A percentile compares a stretch with the other conserved stretches of the same genome.
phyloP scores from a whole-genome alignment of 2,797 vertebrate species.

The Enteromius mattozi region DNA sequence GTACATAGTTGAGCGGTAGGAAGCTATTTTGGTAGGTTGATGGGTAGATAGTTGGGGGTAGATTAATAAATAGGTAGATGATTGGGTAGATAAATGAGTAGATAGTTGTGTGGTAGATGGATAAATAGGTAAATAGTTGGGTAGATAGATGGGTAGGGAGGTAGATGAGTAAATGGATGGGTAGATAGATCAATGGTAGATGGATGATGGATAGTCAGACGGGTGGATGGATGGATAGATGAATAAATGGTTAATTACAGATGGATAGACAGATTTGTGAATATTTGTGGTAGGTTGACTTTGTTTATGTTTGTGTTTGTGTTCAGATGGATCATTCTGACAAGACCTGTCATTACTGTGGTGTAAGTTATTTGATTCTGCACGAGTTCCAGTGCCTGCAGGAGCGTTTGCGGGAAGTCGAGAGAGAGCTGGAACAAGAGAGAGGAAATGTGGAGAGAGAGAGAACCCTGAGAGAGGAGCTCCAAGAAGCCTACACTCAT shows the following conservation, averaged over 20 bases:
- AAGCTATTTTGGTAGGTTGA: no score
- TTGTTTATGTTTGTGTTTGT: constrained; percentile 58
- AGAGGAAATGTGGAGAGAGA: constrained; percentile 79
- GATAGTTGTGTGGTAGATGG: no score
- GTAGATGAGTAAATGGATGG: neutral
- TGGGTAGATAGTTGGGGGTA: no score
- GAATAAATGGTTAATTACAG: no score
- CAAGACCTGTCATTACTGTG: constrained; percentile 88
- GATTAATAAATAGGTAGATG: no score
- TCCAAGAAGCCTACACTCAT: constrained; percentile 78
- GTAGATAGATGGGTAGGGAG: neutral
- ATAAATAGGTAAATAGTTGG: no score
- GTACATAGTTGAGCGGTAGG: neutral
- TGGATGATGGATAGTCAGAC: neutral
- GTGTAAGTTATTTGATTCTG: constrained; percentile 90
- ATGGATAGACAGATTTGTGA: neutral
- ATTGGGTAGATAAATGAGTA: no score
- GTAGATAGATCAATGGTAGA: neutral
- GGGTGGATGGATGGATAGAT: neutral
- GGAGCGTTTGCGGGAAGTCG: constrained; percentile 78
- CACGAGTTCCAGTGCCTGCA: constrained; percentile 88
- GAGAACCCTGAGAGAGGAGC: constrained; percentile 77
- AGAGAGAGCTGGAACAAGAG: constrained; percentile 80
- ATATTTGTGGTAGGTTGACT: neutral
- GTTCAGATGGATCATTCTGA: constrained; percentile 85